Evolutionary conservation across 1,140 invertebrate species (phyloP).

Genomic region (Propsilocerus akamusi): DNA sequence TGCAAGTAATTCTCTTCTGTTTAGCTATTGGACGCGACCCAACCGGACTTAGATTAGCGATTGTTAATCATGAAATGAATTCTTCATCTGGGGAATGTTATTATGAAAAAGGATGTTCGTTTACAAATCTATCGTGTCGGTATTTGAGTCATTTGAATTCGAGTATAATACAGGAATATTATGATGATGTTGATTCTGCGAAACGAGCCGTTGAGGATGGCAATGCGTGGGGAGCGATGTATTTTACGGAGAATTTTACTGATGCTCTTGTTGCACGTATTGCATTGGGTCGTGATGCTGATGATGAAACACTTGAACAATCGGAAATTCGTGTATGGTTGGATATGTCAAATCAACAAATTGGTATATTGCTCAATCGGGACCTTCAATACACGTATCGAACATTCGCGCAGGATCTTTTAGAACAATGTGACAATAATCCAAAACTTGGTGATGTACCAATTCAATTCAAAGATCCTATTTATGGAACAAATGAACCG

Average conservation of each 20-base stretch:
- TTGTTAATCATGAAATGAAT: constrained; percentile 68
- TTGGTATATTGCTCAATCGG: constrained; percentile 61
- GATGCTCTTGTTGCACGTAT: constrained; percentile 54
- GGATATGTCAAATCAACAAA: constrained; percentile 89
- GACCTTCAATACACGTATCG: constrained; percentile 64
- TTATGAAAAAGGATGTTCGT: constrained; percentile 39
- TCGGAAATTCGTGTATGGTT: constrained; percentile 70
- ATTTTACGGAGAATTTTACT: constrained; percentile 75
- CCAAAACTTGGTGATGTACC: constrained; percentile 64
- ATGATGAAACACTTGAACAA: constrained; percentile 57
- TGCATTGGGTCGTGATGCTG: constrained; percentile 41
- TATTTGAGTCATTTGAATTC: constrained; percentile 47
- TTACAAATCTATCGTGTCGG: constrained; percentile 51
- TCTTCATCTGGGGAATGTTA: constrained; percentile 19
- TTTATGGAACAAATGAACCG: constrained; percentile 72
- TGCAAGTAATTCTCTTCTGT: constrained; percentile 92
- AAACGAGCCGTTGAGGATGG: constrained; percentile 49
- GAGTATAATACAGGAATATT: constrained; percentile 50
- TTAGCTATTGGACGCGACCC: constrained; percentile 84
- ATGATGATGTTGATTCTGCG: constrained; percentile 42
- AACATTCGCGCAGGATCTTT: constrained; percentile 52
- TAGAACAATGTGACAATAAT: constrained; percentile 52
- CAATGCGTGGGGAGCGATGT: constrained; percentile 67
- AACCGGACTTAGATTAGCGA: constrained; percentile 58
- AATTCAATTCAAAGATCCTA: constrained; percentile 60